Evolutionary conservation across 2,888 invertebrate species (phyloP).

Genomic region (Macaria liturata): DNA sequence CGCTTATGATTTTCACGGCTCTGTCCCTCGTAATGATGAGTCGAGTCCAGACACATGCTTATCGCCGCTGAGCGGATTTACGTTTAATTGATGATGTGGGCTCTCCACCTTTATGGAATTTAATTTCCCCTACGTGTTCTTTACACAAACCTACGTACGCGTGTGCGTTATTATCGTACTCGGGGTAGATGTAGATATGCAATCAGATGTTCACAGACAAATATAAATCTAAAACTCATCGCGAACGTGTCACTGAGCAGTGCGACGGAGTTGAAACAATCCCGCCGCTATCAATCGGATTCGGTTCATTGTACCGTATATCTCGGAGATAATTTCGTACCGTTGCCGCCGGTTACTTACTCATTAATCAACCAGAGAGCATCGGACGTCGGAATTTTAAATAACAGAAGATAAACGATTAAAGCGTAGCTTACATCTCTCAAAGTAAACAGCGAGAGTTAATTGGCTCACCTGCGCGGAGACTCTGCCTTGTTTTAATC

Average conservation of each 20-base stretch:
- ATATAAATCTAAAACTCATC: slow-evolving; percentile 15
- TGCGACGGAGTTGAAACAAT: slow-evolving; percentile 45
- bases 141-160: not conserved
- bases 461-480: slow-evolving; percentile 86
- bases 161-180: not conserved
- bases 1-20: slow-evolving; percentile 2
- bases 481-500: slow-evolving; percentile 88
- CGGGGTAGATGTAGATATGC: not conserved
- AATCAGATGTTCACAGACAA: not conserved
- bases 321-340: slow-evolving; percentile 36
- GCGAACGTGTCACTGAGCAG: slow-evolving; percentile 33
- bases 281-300: slow-evolving; percentile 44
- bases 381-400: slow-evolving; percentile 13
- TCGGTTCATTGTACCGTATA: slow-evolving; percentile 44
- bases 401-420: slow-evolving; percentile 13
- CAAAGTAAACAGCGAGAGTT: slow-evolving; percentile 12
- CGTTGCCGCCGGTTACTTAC: slow-evolving; percentile 23
- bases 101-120: slow-evolving; percentile 4
- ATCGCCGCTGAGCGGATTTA: slow-evolving; percentile 7
- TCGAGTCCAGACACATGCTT: slow-evolving; percentile 10
- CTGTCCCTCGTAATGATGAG: slow-evolving; percentile 1
- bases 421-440: not conserved
- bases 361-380: slow-evolving; percentile 26
- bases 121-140: slow-evolving; percentile 5
- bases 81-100: slow-evolving; percentile 12